Conservation (phyloP, 2,113 vertebrate species). For the Notarius quadriscutis region DNA sequence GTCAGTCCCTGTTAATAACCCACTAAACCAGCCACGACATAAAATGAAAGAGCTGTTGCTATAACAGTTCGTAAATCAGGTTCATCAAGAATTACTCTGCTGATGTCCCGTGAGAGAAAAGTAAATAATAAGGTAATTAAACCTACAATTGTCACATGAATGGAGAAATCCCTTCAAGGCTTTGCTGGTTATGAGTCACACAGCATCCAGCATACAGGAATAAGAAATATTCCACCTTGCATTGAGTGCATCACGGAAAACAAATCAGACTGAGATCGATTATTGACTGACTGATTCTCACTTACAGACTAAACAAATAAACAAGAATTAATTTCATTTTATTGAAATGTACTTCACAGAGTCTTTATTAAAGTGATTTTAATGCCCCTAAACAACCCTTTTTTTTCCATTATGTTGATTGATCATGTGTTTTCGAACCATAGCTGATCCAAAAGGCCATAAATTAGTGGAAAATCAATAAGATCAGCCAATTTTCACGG, state of each 20-base stretch:
- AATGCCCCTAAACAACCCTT: no score
- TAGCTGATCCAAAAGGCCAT: no score
- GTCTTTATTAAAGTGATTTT: neutral
- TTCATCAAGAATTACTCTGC: slow-evolving; percentile 33
- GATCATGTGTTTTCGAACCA: no score
- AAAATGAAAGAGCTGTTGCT: slow-evolving; percentile 30
- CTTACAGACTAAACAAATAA: slow-evolving; percentile 7
- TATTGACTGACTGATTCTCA: neutral
- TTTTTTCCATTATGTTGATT: no score
- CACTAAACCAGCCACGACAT: slow-evolving; percentile 6
- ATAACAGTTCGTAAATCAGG: slow-evolving; percentile 15
- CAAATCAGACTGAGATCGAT: neutral
- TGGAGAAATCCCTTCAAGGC: slow-evolving; percentile 22
- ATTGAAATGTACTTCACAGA: neutral
- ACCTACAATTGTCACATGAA: slow-evolving; percentile 34
- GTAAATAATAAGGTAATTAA: slow-evolving; percentile 53
- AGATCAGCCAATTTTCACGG: no score
- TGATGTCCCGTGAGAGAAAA: slow-evolving; percentile 36
- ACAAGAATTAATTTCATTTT: neutral
- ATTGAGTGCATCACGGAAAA: slow-evolving; percentile 10
- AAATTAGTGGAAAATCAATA: no score
- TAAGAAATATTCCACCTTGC: neutral
- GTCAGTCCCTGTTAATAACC: neutral
- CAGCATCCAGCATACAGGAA: slow-evolving; percentile 7
- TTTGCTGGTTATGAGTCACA: slow-evolving; percentile 23